Percentiles rank a stretch among this genome's conserved stretches.
Conservation (phyloP, 92 coral and sea anemone species). For the Porites lobata region DNA sequence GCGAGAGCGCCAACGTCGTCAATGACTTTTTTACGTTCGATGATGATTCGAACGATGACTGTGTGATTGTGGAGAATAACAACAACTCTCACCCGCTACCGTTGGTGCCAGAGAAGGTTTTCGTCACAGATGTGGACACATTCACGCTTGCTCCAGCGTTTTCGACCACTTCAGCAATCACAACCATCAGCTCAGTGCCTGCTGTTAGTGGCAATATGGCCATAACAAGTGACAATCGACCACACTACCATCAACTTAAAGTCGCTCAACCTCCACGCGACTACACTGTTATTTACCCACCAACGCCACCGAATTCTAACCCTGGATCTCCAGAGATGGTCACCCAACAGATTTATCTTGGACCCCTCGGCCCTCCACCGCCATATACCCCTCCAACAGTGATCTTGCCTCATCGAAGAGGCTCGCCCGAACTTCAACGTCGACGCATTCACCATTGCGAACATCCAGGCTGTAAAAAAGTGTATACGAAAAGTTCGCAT, state of each 20-base stretch:
- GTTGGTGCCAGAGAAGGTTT: conserved; percentile 75
- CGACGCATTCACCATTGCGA: conserved; percentile 98
- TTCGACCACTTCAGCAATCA: conserved; percentile 46
- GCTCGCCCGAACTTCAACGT: conserved; percentile 92
- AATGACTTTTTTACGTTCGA: conserved; percentile 97
- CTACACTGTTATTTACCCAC: conserved; percentile 93
- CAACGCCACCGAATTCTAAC: conserved; percentile 98
- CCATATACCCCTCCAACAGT: conserved; percentile 80
- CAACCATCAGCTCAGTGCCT: conserved; percentile 40
- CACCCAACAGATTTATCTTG: conserved; percentile 72
- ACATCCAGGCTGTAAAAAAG: conserved; percentile 98
- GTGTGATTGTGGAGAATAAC: conserved; percentile 58
- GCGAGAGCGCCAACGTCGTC: conserved; percentile 99
- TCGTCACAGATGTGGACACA: conserved; percentile 69
- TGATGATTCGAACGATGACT: conserved; percentile 83
- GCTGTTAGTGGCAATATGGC: conserved; percentile 18
- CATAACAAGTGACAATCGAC: conserved; percentile 33
- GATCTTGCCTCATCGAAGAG: conserved; percentile 65
- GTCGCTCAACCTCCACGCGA: conserved; percentile 92
- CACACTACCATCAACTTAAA: conserved; percentile 72
- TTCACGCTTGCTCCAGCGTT: conserved; percentile 38
- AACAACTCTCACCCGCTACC: conserved; percentile 29
- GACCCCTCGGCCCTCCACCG: conserved; percentile 95
- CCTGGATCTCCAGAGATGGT: conserved; percentile 99
- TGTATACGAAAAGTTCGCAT: conserved; percentile 98